Conservation (phyloP, 2,113 vertebrate species). For the Forbesichthys agassizii region DNA sequence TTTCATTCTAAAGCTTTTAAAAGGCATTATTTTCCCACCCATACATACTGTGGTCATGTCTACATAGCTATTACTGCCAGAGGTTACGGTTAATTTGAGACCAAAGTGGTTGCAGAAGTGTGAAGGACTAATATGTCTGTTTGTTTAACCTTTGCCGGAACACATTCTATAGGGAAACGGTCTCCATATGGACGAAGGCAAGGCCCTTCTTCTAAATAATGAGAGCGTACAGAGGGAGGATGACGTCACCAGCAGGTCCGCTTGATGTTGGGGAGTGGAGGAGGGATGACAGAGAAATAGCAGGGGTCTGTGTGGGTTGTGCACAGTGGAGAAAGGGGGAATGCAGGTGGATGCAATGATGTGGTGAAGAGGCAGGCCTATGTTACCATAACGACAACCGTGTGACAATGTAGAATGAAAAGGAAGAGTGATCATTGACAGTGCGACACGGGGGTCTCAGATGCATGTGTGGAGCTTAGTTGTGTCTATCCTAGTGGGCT, state of each 20-base stretch:
- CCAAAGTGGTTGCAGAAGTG: slow-evolving; percentile 66
- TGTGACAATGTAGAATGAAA: too few relatives aligned
- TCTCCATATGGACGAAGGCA: slow-evolving; percentile 66
- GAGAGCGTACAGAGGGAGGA: slow-evolving; percentile 41
- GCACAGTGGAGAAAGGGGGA: slow-evolving; percentile 9
- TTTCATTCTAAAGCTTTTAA: slow-evolving; percentile 42
- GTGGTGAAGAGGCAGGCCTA: slow-evolving; percentile 12
- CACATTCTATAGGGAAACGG: slow-evolving; percentile 62
- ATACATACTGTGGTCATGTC: slow-evolving; percentile 45
- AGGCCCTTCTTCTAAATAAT: slow-evolving; percentile 29
- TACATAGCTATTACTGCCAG: slow-evolving; percentile 27
- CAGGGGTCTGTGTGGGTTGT: slow-evolving; percentile 10
- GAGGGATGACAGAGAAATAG: slow-evolving; percentile 21
- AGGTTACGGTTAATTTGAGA: slow-evolving; percentile 63
- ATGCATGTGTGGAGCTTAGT: slow-evolving; percentile 11
- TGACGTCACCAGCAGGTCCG: slow-evolving; percentile 54
- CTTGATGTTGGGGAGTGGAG: slow-evolving; percentile 29
- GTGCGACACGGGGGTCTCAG: neutral
- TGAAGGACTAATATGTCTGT: slow-evolving; percentile 67
- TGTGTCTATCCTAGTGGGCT: slow-evolving; percentile 21
- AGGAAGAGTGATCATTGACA: too few relatives aligned
- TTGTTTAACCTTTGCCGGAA: slow-evolving; percentile 69
- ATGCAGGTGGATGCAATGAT: neutral
- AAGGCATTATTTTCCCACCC: slow-evolving; percentile 41
- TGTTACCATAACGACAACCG: too few relatives aligned